Conservation (phyloP, 2,113 vertebrate genomes). For the Cichladusa arquata region DNA sequence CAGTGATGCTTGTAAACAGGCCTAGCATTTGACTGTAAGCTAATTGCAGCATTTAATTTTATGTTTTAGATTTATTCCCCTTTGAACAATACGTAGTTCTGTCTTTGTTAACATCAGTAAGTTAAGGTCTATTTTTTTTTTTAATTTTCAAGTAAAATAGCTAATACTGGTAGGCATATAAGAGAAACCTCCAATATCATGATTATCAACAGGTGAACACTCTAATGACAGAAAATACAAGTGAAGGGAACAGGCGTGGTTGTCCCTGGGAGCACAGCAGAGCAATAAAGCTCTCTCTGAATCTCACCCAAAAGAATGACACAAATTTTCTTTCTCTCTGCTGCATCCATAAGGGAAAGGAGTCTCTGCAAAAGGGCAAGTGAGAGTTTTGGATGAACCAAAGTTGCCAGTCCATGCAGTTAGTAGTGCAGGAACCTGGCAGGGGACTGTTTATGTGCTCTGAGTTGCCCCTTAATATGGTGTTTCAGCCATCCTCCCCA, state of each 20-base stretch:
- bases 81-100: not conserved
- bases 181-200: not conserved
- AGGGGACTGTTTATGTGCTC: fast-evolving
- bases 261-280: not conserved
- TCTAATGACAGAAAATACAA: not conserved
- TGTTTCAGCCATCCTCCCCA: too few relatives aligned
- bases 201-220: not conserved
- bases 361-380: not conserved
- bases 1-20: not conserved
- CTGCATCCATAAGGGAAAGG: not conserved
- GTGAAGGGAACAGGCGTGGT: not conserved
- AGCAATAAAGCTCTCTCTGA: not conserved
- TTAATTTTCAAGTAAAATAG: not conserved
- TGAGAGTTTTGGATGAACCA: not conserved
- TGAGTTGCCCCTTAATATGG: not conserved
- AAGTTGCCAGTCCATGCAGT: not conserved
- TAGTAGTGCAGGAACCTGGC: not conserved
- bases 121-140: not conserved
- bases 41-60: not conserved
- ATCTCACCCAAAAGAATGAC: not conserved
- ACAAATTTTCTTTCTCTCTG: not conserved
- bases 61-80: not conserved
- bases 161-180: not conserved
- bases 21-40: not conserved
- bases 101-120: not conserved